Percentiles rank a stretch among this genome's conserved stretches.
Evolutionary conservation across 2,113 vertebrate species (phyloP).

Genomic region (Scatophagus argus): DNA sequence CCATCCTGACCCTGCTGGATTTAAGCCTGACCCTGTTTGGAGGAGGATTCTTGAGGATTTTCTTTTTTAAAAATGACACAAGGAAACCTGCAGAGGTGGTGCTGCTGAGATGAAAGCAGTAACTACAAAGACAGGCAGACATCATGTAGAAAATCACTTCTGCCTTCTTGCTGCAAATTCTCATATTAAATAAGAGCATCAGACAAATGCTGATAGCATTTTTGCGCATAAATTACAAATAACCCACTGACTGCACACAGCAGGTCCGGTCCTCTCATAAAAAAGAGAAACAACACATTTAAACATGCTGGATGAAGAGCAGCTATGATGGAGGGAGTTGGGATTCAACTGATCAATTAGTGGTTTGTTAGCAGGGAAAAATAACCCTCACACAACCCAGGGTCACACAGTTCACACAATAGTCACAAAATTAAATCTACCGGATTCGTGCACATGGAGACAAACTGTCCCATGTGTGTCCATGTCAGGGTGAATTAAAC

Average conservation of each 20-base stretch:
- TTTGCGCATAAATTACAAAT: neutral
- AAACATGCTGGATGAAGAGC: neutral
- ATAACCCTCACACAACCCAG: no score
- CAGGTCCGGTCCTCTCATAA: no score
- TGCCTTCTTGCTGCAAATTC: neutral
- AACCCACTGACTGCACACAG: neutral
- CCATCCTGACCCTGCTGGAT: constrained; percentile 23
- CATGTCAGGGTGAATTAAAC: no score
- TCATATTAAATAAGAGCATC: neutral
- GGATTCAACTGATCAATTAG: neutral
- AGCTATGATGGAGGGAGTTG: no score
- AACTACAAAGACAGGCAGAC: neutral
- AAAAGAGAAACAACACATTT: no score
- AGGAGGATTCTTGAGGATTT: neutral
- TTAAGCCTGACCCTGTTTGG: constrained; percentile 6
- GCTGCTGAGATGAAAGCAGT: neutral
- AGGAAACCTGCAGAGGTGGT: neutral
- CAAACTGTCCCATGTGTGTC: no score
- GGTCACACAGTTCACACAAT: no score
- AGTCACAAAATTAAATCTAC: no score
- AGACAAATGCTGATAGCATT: neutral
- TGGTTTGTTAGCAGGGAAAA: no score
- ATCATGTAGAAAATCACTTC: neutral
- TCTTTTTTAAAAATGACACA: neutral
- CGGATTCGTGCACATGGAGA: no score